Base-by-base conservation (phyloP, 2,888 invertebrate genomes). In the Amiota minor region DNA sequence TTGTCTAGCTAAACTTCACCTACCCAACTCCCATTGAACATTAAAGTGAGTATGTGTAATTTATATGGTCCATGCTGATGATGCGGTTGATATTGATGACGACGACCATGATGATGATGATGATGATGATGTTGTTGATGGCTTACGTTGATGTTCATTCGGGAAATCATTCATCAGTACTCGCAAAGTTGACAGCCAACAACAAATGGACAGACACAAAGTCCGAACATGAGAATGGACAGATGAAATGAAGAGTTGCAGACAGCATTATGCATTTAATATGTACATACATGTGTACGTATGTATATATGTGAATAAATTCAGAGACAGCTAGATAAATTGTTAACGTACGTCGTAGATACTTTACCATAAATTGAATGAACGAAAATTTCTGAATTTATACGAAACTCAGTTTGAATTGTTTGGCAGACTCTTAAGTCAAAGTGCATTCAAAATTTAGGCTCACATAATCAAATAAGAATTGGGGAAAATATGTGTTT, bases 101-200 rank as follows among this genome's bases (percentile, higher is more conserved):
- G 55, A 12, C 55, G 55, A 16, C 1, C 9, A 16, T 3, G 20
- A 59, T 18, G 59, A 18, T 11, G 9, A 56, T 16, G 56, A 56
- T 16, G 18, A 56, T 4, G 10, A 20, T 11, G 10, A 16, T n/a
- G 56, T 16, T 56, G n/a, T 1, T 23, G 23, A 35, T 35, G 35
- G 35, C 35, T 35, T 35, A 20, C 18, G n/a, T 59, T 59, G 59
- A 59, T 59, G 71, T 68, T 73, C 69, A 71, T 70, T 76, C 71
- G 73, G 73, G 69, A 75, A 76, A 76, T 73, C 76, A 76, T 71
- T 69, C 76, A 75, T 76, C 76, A 75, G 59, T n/a, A 56, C 16
- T n/a, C 14, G 55, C 55, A 23, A 20, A 70, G 73, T 69, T 68
- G 73, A 73, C 75, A 71, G 72, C 46, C 64, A 68, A 23, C n/a